Conservation (phyloP, 2,113 vertebrate species). For the human (Homo sapiens) region DNA sequence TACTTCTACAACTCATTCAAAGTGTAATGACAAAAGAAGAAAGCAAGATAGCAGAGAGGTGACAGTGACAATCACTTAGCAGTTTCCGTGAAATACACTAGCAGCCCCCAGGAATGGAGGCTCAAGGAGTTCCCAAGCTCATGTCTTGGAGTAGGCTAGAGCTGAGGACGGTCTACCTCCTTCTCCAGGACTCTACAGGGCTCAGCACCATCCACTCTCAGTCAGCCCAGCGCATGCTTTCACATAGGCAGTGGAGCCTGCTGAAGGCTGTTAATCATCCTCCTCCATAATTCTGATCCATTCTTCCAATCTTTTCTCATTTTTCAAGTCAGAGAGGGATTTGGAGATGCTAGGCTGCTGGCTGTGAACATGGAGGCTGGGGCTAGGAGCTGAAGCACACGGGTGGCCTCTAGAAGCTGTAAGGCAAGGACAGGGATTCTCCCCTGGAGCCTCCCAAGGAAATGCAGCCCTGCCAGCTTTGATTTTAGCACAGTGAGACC, state of each 20-base stretch:
- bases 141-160: too few species aligned
- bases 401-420: rapidly evolving
- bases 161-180: rapidly evolving
- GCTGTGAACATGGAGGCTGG: rapidly evolving
- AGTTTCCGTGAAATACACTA: background rate
- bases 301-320: background rate
- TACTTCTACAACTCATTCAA: too few species aligned
- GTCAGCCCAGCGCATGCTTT: background rate
- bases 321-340: background rate
- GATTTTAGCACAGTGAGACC: rapidly evolving
- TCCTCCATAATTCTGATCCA: background rate
- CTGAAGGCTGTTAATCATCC: background rate
- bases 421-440: background rate
- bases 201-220: background rate
- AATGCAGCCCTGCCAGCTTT: rapidly evolving
- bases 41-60: background rate
- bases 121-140: rapidly evolving
- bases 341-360: background rate
- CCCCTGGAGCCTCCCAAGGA: rapidly evolving
- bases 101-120: background rate
- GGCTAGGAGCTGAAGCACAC: rapidly evolving
- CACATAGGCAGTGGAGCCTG: background rate
- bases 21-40: too few species aligned
- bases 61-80: background rate
- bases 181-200: background rate